Conservation (phyloP, 2,113 vertebrate genomes). For the Dascyllus trimaculatus region DNA sequence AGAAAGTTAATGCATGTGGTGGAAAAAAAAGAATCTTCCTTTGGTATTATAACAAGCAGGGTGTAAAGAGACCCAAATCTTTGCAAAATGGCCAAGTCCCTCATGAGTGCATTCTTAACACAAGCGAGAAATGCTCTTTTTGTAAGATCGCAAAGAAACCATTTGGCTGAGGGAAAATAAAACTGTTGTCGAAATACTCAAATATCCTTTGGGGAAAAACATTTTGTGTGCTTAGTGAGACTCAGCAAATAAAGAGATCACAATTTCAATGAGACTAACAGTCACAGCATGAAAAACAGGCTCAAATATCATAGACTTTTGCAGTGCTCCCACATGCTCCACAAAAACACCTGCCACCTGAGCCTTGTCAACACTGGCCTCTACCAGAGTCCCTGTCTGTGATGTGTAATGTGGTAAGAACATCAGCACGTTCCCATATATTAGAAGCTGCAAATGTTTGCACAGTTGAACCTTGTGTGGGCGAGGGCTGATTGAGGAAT, state of each 20-base stretch:
- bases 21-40: slow-evolving; percentile 8
- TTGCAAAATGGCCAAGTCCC: not conserved
- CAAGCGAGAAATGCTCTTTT: not conserved
- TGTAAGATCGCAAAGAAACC: not conserved
- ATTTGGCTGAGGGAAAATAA: not conserved
- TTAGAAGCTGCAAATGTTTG: slow-evolving; percentile 76
- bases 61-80: slow-evolving; percentile 8
- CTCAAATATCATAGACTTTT: not conserved
- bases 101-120: not conserved
- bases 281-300: not conserved
- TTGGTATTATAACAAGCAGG: slow-evolving; percentile 26
- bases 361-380: slow-evolving; percentile 80
- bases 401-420: slow-evolving; percentile 67
- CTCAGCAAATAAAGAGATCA: not conserved
- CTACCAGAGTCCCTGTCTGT: slow-evolving; percentile 34
- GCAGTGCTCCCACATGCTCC: not conserved
- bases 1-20: slow-evolving; percentile 12
- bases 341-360: slow-evolving; percentile 50
- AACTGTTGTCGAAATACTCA: not conserved
- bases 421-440: slow-evolving; percentile 64
- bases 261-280: not conserved
- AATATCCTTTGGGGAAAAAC: not conserved
- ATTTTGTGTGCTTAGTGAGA: not conserved
- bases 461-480: slow-evolving; percentile 69
- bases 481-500: slow-evolving; percentile 33